Conservation (phyloP, 2,113 vertebrate genomes). For the Australoheros scitulus region DNA sequence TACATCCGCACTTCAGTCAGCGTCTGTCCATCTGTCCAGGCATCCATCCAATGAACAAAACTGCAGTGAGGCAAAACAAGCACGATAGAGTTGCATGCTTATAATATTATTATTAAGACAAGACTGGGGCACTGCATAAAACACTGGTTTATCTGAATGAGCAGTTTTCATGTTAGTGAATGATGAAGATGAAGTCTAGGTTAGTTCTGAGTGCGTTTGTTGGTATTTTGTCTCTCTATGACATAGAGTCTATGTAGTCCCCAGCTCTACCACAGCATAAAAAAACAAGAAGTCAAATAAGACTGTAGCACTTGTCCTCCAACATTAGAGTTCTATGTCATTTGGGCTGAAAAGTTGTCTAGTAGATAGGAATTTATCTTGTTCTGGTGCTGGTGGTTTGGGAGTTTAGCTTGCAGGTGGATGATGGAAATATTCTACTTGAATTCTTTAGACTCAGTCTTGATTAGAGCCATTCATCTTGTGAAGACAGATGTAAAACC, state of each 20-base stretch:
- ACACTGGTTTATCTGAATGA: background rate
- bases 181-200: background rate
- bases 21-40: background rate
- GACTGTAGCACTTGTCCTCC: background rate
- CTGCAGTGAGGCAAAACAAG: background rate
- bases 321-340: background rate
- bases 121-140: background rate
- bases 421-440: no score
- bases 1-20: background rate
- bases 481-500: no score
- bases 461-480: no score
- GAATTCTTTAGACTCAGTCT: no score
- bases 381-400: background rate
- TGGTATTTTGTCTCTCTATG: background rate
- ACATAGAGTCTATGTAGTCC: background rate
- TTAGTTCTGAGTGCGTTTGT: background rate
- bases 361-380: background rate
- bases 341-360: background rate
- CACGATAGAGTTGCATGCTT: background rate
- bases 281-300: background rate
- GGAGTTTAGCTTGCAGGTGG: no score
- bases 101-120: background rate
- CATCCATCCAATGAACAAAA: background rate
- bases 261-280: background rate
- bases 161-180: background rate